Base-by-base conservation (phyloP, 2,888 invertebrate genomes). In the Drosophila birchii region DNA sequence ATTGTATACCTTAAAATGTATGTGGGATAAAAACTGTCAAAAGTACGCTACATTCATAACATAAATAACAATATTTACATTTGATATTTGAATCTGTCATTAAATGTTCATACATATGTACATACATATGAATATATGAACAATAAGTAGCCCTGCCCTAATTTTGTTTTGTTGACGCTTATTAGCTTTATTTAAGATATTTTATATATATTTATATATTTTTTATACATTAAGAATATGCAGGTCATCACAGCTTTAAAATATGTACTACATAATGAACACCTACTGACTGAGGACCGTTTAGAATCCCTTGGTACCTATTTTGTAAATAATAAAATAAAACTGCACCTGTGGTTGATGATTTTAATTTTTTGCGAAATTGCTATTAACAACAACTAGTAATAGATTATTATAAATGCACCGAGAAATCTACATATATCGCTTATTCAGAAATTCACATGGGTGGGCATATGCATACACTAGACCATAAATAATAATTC, bases 281-380 rank as follows among this genome's bases (percentile, higher is more conserved):
- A 20, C 20, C 20, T 41, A 20, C 11, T 26, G n/a, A 47, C n/a
- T n/a, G 5, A 11, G 5, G 5, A 7, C 18, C 2, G 23, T 23
- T 23, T 8, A 12, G 4, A 29, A 47, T 7, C n/a, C 18, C 6
- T 29, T 12, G n/a, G n/a, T 18, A 49, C 47, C 12, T 49, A 49
- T n/a, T 32, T 32, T 18, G 16, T 26, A 29, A 5, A 34, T 20
- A 32, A 14, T 34, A 20, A 51, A 34, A 20, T 16, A 14, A 18
- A 34, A 51, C 49, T 51, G 49, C 49, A 51, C 49, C 49, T 51
- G 49, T 29, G 49, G 14, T 51, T 14, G 12, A 49, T 34, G 8
- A 29, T 20, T 34, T 34, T 51, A 8, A 8, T 14, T 18, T 18
- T 18, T 32, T 32, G 6, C 7, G 7, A 7, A 29, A 7, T 14